Percentiles rank a stretch among this genome's conserved stretches.
phyloP scores from a whole-genome alignment of 2,888 invertebrate genomes.

The Notodonta dromedarius region DNA sequence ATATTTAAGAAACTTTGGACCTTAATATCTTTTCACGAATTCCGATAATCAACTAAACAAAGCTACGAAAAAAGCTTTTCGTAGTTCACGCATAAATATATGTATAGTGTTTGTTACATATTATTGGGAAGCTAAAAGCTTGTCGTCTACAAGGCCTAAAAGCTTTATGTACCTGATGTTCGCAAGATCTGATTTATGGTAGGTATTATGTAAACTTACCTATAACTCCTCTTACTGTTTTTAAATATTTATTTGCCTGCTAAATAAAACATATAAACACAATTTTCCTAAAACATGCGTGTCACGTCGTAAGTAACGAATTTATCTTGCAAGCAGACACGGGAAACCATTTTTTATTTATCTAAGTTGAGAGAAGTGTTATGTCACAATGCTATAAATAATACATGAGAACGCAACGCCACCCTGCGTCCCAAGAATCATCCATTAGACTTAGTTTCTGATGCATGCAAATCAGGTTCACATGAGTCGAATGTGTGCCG shows the following conservation, averaged over 20 bases:
- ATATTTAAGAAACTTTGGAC: too few relatives aligned
- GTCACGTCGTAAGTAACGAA: slow-evolving; percentile 6
- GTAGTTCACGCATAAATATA: not conserved
- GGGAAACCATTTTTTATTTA: slow-evolving; percentile 4
- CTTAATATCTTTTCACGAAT: too few relatives aligned
- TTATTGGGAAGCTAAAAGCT: not conserved
- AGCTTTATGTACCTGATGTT: not conserved
- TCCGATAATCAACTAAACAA: not conserved
- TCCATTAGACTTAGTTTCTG: slow-evolving; percentile 35
- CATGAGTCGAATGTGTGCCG: slow-evolving; percentile 45
- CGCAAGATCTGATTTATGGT: not conserved
- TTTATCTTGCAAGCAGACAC: slow-evolving; percentile 3
- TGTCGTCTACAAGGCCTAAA: not conserved
- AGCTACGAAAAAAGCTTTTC: not conserved
- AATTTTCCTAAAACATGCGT: slow-evolving; percentile 8
- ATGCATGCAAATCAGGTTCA: slow-evolving; percentile 52
- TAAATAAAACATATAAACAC: not conserved
- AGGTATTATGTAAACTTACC: not conserved
- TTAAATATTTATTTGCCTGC: not conserved
- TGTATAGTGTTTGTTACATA: not conserved
- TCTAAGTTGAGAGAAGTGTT: slow-evolving; percentile 7
- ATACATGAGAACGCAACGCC: slow-evolving; percentile 9
- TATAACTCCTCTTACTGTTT: not conserved
- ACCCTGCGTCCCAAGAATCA: slow-evolving; percentile 22
- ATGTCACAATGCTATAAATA: slow-evolving; percentile 14